Evolutionary conservation across 30 jellyfish, hydroid and myxozoan genomes (phyloP).

Genomic region (Morbakka virulenta): DNA sequence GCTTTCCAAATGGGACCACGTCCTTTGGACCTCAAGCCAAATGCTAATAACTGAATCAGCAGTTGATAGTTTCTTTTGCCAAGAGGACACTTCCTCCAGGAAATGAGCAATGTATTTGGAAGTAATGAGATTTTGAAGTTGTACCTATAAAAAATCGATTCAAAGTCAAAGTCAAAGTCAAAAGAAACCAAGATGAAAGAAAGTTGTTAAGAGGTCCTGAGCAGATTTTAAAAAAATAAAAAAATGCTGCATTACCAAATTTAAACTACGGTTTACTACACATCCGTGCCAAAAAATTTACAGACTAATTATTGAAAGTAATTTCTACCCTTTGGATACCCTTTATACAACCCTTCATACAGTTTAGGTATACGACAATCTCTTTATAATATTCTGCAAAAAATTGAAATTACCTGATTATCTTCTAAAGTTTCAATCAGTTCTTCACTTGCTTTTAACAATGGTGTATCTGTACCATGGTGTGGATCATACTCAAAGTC

Average conservation of each 20-base stretch:
- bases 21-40: constrained; percentile 97
- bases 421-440: constrained; percentile 94
- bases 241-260: no score
- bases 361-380: no score
- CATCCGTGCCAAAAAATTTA: no score
- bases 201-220: no score
- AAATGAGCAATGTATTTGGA: constrained; percentile 96
- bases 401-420: no score
- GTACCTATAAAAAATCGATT: constrained; percentile 59
- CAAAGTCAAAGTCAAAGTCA: neutral
- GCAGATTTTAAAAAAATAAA: no score
- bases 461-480: constrained; percentile 71
- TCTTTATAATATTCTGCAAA: no score
- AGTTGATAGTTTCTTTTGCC: constrained; percentile 95
- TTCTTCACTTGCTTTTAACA: constrained; percentile 91
- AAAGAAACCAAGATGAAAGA: neutral
- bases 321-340: no score
- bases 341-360: no score
- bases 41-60: constrained; percentile 91
- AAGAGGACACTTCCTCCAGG: constrained; percentile 85
- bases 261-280: no score
- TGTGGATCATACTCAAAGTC: constrained; percentile 90
- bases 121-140: constrained; percentile 93
- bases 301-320: no score
- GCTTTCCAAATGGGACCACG: constrained; percentile 98